Conservation (phyloP, 2,113 vertebrate genomes). For the Ranitomeya imitator region DNA sequence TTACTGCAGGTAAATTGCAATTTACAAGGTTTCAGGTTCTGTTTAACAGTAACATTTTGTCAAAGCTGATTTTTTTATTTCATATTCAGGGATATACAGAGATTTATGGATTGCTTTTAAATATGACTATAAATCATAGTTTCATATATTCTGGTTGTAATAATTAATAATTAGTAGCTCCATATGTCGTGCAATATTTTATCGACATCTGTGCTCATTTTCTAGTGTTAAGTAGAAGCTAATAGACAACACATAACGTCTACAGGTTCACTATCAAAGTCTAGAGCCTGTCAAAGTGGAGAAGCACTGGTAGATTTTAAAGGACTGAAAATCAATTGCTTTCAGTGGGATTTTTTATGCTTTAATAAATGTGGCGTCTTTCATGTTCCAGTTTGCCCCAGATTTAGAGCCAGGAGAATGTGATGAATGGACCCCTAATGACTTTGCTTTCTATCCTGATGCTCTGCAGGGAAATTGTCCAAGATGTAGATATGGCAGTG, state of each 20-base stretch:
- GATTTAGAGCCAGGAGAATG: slow-evolving; percentile 49
- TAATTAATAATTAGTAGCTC: background rate
- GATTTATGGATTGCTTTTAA: background rate
- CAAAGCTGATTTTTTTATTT: no score
- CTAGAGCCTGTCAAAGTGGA: slow-evolving; percentile 33
- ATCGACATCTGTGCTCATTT: background rate
- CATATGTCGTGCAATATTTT: background rate
- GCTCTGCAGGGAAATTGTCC: slow-evolving; percentile 50
- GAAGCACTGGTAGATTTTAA: slow-evolving; percentile 46
- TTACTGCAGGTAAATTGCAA: no score
- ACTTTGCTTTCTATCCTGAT: slow-evolving; percentile 39
- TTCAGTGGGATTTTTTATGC: slow-evolving; percentile 46
- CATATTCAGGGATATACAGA: background rate
- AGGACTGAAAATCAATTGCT: slow-evolving; percentile 54
- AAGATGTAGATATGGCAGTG: slow-evolving; percentile 38
- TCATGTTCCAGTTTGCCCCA: slow-evolving; percentile 55
- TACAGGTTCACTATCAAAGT: slow-evolving; percentile 51
- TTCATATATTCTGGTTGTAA: background rate
- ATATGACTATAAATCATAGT: background rate
- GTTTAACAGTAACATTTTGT: no score
- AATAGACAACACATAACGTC: background rate
- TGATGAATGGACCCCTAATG: slow-evolving; percentile 54
- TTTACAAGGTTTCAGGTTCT: no score
- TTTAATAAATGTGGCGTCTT: slow-evolving; percentile 48
- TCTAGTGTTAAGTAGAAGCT: slow-evolving; percentile 3